Base-by-base conservation (phyloP, 2,797 vertebrate genomes). In the Perodicticus potto region DNA sequence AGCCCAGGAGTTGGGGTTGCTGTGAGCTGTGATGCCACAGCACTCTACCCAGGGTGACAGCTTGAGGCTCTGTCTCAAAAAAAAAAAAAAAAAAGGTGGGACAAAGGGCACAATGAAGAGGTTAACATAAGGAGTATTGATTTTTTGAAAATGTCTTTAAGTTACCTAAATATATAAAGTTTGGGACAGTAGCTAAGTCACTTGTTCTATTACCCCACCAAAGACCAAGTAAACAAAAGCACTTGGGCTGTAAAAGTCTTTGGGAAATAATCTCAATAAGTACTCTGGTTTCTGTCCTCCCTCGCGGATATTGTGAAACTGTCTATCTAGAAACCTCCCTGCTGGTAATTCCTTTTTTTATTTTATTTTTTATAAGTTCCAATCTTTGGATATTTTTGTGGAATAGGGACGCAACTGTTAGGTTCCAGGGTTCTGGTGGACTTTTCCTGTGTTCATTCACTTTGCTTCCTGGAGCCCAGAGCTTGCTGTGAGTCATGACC, bases 401-500 rank as follows among this genome's bases (percentile, higher is more conserved):
- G 40, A 80, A 43, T 37, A 40, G 49, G 96, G 85, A 92, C 65
- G 86, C 74, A 86, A 29, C 69, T 59, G 40, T 85, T 77, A 86
- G 87, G 82, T 61, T 92, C 82, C 63, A 80, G 86, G 61, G 89
- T 89, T 74, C 80, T 13, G 11, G 86, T 57, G 85, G 91, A 80
- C 74, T 93, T 94, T 78, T 40, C 16, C 1, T 93, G 91, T 83
- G 53, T 82, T 96, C 83, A 1, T 95, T 92, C 74, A n/a, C 91
- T 81, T 90, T 74, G 84, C 89, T 91, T 96, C 96, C 95, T 80
- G 69, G 91, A 86, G 91, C 87, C 91, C 23, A 77, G 83, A 43
- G 89, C 93, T 89, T 83, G 89, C 84, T 72, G 40, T 96, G 97
- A 97, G 89, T 96, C 94, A 95, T 45, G 81, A 85, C 80, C 73